A percentile compares a stretch with the other conserved stretches of the same genome.
These are phyloP conservation scores for Dinocampus coccinellae DNA, from an alignment of 2,888 invertebrate species.

Conservation along the genomic window DNA sequence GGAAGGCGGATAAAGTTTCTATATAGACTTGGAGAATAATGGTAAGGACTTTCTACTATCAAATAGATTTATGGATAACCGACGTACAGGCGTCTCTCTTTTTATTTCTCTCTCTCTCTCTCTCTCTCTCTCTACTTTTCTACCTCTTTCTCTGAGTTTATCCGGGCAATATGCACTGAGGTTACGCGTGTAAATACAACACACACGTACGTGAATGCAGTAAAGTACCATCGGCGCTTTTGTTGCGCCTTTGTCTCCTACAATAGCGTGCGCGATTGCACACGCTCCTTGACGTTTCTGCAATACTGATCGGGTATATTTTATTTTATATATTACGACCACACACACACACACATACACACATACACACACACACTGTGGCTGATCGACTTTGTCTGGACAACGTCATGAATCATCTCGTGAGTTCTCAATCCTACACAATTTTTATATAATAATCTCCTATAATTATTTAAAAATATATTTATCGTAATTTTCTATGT, in stretches of 20 bases:
- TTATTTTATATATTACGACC: slow-evolving; percentile 33
- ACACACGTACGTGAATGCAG: neutral
- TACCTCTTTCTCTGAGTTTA: neutral
- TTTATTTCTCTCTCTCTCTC: neutral
- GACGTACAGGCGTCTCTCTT: slow-evolving; percentile 35
- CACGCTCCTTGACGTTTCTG: neutral
- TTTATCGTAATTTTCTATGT: neutral
- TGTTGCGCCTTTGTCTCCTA: neutral
- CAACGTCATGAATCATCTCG: neutral
- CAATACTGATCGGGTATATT: slow-evolving; percentile 28
- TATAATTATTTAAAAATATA: neutral
- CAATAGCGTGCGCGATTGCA: neutral
- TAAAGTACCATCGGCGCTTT: neutral
- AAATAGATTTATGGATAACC: slow-evolving; percentile 67
- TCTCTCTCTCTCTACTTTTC: neutral
- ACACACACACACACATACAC: no score
- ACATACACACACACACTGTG: no score
- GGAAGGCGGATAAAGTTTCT: slow-evolving; percentile 54
- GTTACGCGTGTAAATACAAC: slow-evolving; percentile 1
- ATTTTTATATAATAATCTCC: slow-evolving; percentile 20
- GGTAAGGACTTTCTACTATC: slow-evolving; percentile 66
- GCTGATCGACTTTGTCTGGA: slow-evolving; percentile 34
- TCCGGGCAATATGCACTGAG: neutral
- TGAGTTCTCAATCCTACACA: neutral
- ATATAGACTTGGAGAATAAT: slow-evolving; percentile 57